A percentile compares a stretch with the other conserved stretches of the same genome.
Evolutionary conservation across 2,888 invertebrate species (phyloP).

Genomic region (Abscondita cerata): DNA sequence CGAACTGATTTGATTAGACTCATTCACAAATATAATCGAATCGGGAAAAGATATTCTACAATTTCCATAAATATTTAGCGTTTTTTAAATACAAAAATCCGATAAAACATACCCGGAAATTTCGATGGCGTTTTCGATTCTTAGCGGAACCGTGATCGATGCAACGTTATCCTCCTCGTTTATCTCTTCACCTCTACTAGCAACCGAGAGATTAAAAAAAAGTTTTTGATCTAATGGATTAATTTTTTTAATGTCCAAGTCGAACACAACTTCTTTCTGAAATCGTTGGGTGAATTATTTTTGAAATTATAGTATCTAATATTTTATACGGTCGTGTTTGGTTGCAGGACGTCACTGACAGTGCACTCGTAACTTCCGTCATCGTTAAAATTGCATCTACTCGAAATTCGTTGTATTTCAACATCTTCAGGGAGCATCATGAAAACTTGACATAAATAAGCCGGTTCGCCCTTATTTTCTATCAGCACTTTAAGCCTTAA

Average conservation of each 20-base stretch:
- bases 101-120: slow-evolving; percentile 41
- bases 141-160: slow-evolving; percentile 38
- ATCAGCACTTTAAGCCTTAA: slow-evolving; percentile 45
- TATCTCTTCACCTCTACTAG: slow-evolving; percentile 44
- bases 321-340: slow-evolving; percentile 38
- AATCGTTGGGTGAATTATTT: neutral
- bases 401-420: slow-evolving; percentile 43
- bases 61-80: neutral
- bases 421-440: slow-evolving; percentile 41
- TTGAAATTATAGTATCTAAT: slow-evolving; percentile 20
- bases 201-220: slow-evolving; percentile 41
- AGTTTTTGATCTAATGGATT: slow-evolving; percentile 31
- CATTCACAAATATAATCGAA: slow-evolving; percentile 39
- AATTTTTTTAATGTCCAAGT: slow-evolving; percentile 41
- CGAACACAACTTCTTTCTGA: slow-evolving; percentile 36
- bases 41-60: slow-evolving; percentile 40
- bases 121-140: slow-evolving; percentile 39
- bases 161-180: slow-evolving; percentile 41
- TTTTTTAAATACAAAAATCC: neutral
- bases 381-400: slow-evolving; percentile 37
- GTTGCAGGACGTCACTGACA: slow-evolving; percentile 42
- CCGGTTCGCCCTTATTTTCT: slow-evolving; percentile 53
- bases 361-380: slow-evolving; percentile 38
- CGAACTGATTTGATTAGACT: slow-evolving; percentile 26
- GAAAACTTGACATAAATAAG: slow-evolving; percentile 48